phyloP scores from a whole-genome alignment of 2,113 vertebrate species.

The Fukomys damarensis region DNA sequence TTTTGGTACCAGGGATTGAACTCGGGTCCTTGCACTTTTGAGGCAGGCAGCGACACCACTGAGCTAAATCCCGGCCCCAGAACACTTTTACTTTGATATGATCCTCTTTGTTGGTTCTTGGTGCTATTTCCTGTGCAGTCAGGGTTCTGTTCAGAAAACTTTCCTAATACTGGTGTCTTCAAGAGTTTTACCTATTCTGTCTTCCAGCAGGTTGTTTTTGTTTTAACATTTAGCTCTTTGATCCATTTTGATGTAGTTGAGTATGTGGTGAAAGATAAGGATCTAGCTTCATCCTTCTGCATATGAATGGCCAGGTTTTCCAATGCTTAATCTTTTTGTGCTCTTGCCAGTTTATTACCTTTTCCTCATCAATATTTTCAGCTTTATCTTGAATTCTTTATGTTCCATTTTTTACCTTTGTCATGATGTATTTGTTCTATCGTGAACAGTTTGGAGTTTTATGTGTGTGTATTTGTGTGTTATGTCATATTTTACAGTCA shows the following conservation, averaged over 20 bases:
- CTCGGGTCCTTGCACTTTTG: too few relatives aligned
- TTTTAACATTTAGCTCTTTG: background rate
- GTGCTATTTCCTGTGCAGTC: background rate
- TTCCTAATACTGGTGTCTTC: background rate
- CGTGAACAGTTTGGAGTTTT: background rate
- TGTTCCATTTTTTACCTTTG: background rate
- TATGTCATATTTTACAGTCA: background rate
- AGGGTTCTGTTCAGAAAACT: background rate
- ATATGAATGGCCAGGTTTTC: background rate
- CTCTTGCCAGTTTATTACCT: background rate
- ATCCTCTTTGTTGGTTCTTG: background rate
- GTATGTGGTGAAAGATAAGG: background rate
- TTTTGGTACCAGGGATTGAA: too few relatives aligned
- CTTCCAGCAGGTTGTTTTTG: background rate
- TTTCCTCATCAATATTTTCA: constrained; percentile 32
- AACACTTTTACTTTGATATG: background rate
- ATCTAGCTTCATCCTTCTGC: background rate
- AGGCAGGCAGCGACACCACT: too few relatives aligned
- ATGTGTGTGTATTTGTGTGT: background rate
- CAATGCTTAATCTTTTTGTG: background rate
- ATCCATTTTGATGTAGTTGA: background rate
- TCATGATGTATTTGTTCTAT: background rate
- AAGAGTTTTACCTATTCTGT: background rate
- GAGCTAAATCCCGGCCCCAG: too few relatives aligned
- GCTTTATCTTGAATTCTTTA: too few relatives aligned